Evolutionary conservation across 2,888 invertebrate genomes (phyloP).

Genomic region (Stegana nigrithorax): DNA sequence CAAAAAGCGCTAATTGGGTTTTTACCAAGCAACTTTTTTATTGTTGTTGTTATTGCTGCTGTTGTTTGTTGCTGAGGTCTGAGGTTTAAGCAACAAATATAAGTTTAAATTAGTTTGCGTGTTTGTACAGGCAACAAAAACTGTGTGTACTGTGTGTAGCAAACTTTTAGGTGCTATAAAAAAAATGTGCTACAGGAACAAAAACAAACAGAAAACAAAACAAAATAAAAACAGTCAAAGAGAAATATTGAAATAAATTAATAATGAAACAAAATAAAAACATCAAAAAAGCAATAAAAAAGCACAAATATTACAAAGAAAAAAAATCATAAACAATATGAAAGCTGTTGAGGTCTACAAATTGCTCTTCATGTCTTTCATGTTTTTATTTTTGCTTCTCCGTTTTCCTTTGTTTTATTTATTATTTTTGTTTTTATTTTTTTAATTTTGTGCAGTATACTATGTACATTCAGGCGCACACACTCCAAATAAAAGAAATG

Average conservation of each 20-base stretch:
- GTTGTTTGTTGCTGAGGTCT: neutral
- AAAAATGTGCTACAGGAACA: no score
- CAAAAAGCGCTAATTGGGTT: neutral
- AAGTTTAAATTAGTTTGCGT: conserved; percentile 1
- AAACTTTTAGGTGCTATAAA: neutral
- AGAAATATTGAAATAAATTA: neutral
- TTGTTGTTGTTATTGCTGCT: neutral
- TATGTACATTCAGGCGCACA: no score
- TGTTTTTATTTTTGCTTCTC: neutral
- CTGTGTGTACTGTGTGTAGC: neutral
- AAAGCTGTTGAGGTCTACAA: no score
- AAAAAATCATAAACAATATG: no score
- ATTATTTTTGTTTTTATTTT: neutral
- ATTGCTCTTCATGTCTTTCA: no score
- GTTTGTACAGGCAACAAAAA: neutral
- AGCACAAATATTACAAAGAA: no score
- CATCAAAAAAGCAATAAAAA: neutral
- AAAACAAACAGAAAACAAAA: neutral
- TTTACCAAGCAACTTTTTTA: neutral
- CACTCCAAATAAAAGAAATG: no score
- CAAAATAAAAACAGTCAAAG: neutral
- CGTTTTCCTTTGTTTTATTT: no score
- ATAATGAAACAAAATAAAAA: neutral
- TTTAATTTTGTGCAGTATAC: no score
- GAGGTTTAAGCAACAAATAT: neutral